Evolutionary conservation across 2,888 invertebrate genomes (phyloP), one percentile per base, ranked within the genome.

Genomic region (Mimas tiliae): DNA sequence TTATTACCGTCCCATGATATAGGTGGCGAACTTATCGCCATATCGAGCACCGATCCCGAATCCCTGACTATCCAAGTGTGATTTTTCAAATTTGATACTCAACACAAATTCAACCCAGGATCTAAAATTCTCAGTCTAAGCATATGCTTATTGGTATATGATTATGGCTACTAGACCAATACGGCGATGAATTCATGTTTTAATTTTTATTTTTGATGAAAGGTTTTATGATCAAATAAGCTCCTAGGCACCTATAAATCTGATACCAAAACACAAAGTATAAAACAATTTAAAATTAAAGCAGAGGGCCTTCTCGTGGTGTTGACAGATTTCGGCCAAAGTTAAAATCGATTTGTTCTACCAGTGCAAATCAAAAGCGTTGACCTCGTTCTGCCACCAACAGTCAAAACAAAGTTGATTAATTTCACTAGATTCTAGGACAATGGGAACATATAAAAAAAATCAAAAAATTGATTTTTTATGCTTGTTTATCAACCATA

Each of bases 291-390:
- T 58, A 68, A 72, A 72, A 71, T 70, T 67, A 65, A 68, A 70
- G 65, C 66, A 63, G 65, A 45, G 70, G 72, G 72, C 73, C 73
- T 71, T 72, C 69, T 70, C 66, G 64, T 73, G 72, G n/a, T 51
- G 21, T 50, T 72, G 74, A 75, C 72, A 74, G 73, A 64, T 65
- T 69, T 63, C 45, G 58, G 47, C 45, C 51, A 27, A 73, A 76
- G 65, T 74, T 76, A 50, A 72, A 72, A 76, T 72, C 67, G 69
- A 70, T 58, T 58, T 42, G 58, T 38, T 58, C 19, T 67, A 9
- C 42, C 27, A 65, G 50, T 58, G 64, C 55, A 67, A 64, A 63
- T 50, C 50, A 51, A 62, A 55, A 58, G 58, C 58, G 16, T 12
- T 58, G 58, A 38, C 58, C 58, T 58, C 42, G 58, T 38, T 42